These are phyloP conservation scores for Helicorthomorpha holstii DNA, from an alignment of 1,140 invertebrate genomes.

Conservation along the genomic window DNA sequence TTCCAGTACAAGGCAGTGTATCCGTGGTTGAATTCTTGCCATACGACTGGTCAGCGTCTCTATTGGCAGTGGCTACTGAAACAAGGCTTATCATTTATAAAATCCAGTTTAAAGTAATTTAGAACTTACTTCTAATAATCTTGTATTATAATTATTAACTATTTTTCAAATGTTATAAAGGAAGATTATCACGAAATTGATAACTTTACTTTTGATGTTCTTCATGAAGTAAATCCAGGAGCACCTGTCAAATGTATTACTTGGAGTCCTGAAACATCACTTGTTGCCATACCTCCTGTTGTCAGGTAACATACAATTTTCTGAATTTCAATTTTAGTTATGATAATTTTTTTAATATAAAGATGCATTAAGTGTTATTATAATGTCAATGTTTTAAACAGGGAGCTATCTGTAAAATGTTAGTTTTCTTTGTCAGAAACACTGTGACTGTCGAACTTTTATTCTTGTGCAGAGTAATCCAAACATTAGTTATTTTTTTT, in stretches of 20 bases:
- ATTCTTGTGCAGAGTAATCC: too few relatives aligned
- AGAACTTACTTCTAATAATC: neutral
- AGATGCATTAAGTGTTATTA: neutral
- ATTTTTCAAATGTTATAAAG: neutral
- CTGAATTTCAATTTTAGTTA: neutral
- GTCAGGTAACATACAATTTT: slow-evolving; percentile 15
- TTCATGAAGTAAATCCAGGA: slow-evolving; percentile 31
- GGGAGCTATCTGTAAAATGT: neutral
- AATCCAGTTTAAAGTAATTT: neutral
- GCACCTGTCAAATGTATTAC: slow-evolving; percentile 33
- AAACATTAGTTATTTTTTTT: neutral
- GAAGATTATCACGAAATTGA: slow-evolving; percentile 4
- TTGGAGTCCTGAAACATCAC: slow-evolving; percentile 42
- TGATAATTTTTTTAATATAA: neutral
- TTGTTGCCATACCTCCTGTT: slow-evolving; percentile 37
- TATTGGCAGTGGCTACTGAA: neutral
- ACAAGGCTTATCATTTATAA: neutral
- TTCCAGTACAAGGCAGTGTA: neutral
- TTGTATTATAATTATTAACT: neutral
- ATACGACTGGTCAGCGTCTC: neutral
- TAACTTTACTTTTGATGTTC: slow-evolving; percentile 19
- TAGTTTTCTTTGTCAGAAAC: too few relatives aligned
- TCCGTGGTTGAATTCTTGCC: neutral
- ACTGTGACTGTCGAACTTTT: too few relatives aligned
- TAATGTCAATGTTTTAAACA: neutral